phyloP scores from a whole-genome alignment of 1,140 invertebrate genomes.

The Drosophila setifemur region DNA sequence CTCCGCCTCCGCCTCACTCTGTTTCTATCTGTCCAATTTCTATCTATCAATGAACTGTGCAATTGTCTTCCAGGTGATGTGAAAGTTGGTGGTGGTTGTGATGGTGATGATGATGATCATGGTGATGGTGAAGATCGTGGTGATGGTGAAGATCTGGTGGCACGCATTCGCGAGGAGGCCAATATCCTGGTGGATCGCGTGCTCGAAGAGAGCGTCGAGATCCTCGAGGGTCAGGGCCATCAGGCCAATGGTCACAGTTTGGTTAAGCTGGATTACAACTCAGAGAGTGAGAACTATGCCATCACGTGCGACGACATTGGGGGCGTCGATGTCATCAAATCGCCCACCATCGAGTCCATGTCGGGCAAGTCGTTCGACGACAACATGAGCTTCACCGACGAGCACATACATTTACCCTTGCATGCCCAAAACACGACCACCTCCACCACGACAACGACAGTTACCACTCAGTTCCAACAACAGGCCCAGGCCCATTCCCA shows the following conservation, averaged over 20 bases:
- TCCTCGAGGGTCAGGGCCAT: constrained; percentile 70
- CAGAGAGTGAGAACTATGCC: constrained; percentile 82
- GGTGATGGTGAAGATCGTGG: constrained; percentile 46
- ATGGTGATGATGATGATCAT: constrained; percentile 45
- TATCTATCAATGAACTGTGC: constrained; percentile 70
- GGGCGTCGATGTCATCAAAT: constrained; percentile 81
- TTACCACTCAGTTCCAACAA: constrained; percentile 61
- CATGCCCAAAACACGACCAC: constrained; percentile 54
- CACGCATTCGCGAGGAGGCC: constrained; percentile 75
- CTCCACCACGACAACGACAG: constrained; percentile 40
- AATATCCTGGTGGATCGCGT: constrained; percentile 79
- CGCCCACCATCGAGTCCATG: constrained; percentile 82
- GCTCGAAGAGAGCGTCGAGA: constrained; percentile 78
- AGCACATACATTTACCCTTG: constrained; percentile 71
- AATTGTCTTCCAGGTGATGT: constrained; percentile 77
- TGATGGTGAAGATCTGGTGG: constrained; percentile 52
- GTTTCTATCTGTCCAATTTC: constrained; percentile 60
- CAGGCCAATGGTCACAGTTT: constrained; percentile 60
- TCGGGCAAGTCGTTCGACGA: constrained; percentile 82
- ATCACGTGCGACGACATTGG: constrained; percentile 81
- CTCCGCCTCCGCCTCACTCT: neutral
- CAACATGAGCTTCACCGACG: constrained; percentile 81
- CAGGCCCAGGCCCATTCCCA: constrained; percentile 41
- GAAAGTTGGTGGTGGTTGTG: constrained; percentile 61
- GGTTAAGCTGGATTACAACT: constrained; percentile 74